Evolutionary conservation across 1,140 invertebrate genomes (phyloP).

Genomic region (Streblospio benedicti): DNA sequence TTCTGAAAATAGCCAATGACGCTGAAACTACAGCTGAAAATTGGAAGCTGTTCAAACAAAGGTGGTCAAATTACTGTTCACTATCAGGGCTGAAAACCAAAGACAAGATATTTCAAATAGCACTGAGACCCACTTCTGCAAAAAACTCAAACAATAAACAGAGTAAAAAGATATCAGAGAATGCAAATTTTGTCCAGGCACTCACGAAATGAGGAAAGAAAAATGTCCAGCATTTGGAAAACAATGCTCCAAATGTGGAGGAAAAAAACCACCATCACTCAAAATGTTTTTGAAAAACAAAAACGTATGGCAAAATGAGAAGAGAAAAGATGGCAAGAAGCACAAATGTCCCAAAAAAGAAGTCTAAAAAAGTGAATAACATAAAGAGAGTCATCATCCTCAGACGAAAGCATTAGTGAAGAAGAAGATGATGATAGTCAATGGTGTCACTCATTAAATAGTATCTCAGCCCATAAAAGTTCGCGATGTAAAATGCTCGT

Average conservation of each 20-base stretch:
- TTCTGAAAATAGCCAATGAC: too few species aligned
- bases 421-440: not conserved
- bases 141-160: not conserved
- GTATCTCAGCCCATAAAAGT: too few species aligned
- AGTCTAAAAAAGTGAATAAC: not conserved
- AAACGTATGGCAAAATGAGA: not conserved
- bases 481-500: not conserved
- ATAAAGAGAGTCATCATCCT: not conserved
- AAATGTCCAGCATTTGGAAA: not conserved
- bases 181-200: too few species aligned
- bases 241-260: constrained; percentile 6
- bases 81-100: too few species aligned
- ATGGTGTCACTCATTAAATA: not conserved
- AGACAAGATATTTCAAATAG: too few species aligned
- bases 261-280: constrained; percentile 4
- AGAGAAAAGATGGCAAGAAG: not conserved
- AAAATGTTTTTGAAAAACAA: not conserved
- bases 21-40: too few species aligned
- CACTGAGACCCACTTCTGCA: not conserved
- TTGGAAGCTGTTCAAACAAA: too few species aligned
- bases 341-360: not conserved
- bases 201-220: too few species aligned
- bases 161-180: too few species aligned
- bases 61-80: too few species aligned
- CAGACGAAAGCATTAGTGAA: too few species aligned